phyloP scores from a whole-genome alignment of 2,797 vertebrate species.

The Ceyx erithaca region DNA sequence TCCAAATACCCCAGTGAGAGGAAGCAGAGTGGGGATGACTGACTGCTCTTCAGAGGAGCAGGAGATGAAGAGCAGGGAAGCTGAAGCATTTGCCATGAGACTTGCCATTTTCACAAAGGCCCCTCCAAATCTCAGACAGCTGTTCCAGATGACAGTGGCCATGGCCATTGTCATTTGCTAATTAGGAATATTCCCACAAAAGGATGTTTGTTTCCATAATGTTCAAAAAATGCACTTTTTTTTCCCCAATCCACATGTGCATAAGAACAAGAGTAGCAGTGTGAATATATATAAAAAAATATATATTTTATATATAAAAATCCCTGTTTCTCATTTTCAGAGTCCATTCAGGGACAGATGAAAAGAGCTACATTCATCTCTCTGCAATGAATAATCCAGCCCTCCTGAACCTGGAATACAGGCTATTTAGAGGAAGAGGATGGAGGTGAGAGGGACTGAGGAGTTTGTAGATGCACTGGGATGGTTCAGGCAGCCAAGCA shows the following conservation, averaged over 20 bases:
- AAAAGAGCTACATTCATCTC: background rate
- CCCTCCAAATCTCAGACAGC: background rate
- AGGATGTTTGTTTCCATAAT: background rate
- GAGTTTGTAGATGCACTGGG: background rate
- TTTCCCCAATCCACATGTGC: background rate
- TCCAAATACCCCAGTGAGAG: background rate
- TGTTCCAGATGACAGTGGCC: background rate
- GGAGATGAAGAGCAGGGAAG: background rate
- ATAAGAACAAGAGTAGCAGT: background rate
- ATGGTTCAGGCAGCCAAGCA: background rate
- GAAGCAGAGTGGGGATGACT: background rate
- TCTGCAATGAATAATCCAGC: slow-evolving; percentile 11
- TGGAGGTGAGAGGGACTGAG: background rate
- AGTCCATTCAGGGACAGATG: background rate
- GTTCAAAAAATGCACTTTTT: background rate
- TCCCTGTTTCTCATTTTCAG: background rate
- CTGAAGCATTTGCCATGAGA: background rate
- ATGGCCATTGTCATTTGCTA: background rate
- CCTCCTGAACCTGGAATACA: background rate
- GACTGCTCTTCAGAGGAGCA: background rate
- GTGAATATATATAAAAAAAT: background rate
- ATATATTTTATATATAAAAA: background rate
- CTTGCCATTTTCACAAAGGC: background rate
- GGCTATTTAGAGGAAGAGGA: background rate
- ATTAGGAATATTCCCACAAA: background rate